Percentiles rank a stretch among this genome's conserved stretches.
Conservation (phyloP, 2,888 invertebrate genomes). For the Athalia circularis region DNA sequence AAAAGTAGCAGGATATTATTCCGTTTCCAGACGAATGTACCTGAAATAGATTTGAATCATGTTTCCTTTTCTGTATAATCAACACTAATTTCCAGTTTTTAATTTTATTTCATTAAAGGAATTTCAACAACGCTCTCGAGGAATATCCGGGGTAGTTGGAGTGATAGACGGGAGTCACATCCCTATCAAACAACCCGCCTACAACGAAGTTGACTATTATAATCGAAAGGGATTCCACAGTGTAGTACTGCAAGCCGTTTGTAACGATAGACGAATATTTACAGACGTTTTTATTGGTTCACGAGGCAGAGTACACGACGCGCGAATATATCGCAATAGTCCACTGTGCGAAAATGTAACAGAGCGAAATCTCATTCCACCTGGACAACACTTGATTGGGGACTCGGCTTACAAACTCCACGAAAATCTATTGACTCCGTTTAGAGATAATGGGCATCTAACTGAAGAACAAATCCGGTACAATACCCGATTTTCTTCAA, state of each 20-base stretch:
- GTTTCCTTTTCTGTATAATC: too few relatives aligned
- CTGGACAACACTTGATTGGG: conserved; percentile 44
- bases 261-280: conserved; percentile 27
- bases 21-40: too few relatives aligned
- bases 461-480: conserved; percentile 34
- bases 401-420: conserved; percentile 44
- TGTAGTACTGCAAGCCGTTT: conserved; percentile 38
- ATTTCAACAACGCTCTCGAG: background rate
- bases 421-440: conserved; percentile 43
- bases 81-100: too few relatives aligned
- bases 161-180: conserved; percentile 47
- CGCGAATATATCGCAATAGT: conserved; percentile 41
- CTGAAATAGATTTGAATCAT: too few relatives aligned
- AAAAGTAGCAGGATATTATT: too few relatives aligned
- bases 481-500: conserved; percentile 36
- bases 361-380: too few relatives aligned
- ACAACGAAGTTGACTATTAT: conserved; percentile 34
- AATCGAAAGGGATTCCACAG: conserved; percentile 38
- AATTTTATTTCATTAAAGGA: too few relatives aligned
- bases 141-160: conserved; percentile 40
- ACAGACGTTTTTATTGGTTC: conserved; percentile 41
- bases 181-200: conserved; percentile 33
- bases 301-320: conserved; percentile 46
- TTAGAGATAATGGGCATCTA: conserved; percentile 47
- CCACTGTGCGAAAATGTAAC: conserved; percentile 27